A percentile compares a stretch with the other conserved stretches of the same genome.
Conservation (phyloP, 2,797 vertebrate genomes). For the Meda fulgida region DNA sequence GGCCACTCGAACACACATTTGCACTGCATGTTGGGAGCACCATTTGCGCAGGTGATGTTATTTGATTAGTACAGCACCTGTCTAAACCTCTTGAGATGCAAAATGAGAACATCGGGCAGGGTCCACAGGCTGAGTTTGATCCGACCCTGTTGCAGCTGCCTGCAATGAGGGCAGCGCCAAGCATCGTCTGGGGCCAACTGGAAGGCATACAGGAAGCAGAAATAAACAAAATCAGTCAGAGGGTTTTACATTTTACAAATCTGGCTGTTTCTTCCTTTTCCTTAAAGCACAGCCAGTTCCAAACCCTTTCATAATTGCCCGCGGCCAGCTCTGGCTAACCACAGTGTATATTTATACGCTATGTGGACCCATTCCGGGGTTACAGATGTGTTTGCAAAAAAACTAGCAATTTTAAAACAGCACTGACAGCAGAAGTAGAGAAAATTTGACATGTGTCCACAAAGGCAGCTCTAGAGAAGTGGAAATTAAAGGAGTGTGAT, state of each 20-base stretch:
- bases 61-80: constrained; percentile 80
- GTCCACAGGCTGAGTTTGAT: constrained; percentile 99
- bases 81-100: constrained; percentile 96
- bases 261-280: constrained; percentile 37
- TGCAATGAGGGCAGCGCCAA: constrained; percentile 98
- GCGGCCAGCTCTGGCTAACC: constrained; percentile 61
- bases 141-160: constrained; percentile 98
- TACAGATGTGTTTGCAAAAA: constrained; percentile 50
- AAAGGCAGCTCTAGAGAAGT: constrained; percentile 12
- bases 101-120: constrained; percentile 94
- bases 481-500: background rate
- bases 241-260: constrained; percentile 59
- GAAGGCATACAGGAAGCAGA: constrained; percentile 64
- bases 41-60: background rate
- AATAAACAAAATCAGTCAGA: constrained; percentile 62
- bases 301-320: constrained; percentile 52
- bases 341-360: constrained; percentile 60
- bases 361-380: constrained; percentile 43
- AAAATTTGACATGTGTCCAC: constrained; percentile 45
- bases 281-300: constrained; percentile 43
- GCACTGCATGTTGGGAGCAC: background rate
- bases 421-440: constrained; percentile 60
- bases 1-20: background rate
- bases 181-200: constrained; percentile 97
- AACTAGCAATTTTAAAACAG: constrained; percentile 64